Evolutionary conservation across 2,113 vertebrate genomes (phyloP).

Genomic region (Nothobranchius kuhntae): DNA sequence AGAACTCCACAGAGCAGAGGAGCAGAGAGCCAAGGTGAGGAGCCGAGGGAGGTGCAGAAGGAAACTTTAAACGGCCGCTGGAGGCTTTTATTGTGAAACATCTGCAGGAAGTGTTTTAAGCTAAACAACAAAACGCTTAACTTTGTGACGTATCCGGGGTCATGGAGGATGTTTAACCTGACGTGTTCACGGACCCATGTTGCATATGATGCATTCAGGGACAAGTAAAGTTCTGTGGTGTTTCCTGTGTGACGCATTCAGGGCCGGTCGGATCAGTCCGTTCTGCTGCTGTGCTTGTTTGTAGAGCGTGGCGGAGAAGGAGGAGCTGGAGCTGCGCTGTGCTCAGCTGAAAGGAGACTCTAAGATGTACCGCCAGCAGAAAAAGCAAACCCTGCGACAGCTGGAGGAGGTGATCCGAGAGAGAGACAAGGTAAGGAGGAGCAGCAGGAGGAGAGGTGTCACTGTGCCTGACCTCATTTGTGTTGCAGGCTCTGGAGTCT

Average conservation of each 20-base stretch:
- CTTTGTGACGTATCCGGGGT: not conserved
- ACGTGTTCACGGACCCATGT: not conserved
- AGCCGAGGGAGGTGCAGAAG: not conserved
- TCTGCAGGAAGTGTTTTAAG: not conserved
- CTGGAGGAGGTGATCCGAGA: constrained; percentile 89
- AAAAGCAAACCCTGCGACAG: constrained; percentile 85
- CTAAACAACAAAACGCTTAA: too few species aligned
- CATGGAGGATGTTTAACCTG: not conserved
- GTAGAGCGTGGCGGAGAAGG: constrained; percentile 86
- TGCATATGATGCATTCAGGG: not conserved
- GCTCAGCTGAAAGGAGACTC: constrained; percentile 84
- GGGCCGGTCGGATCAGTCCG: not conserved
- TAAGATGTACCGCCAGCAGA: constrained; percentile 87
- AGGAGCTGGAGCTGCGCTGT: constrained; percentile 83
- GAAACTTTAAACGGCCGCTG: not conserved
- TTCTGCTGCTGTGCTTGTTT: constrained; percentile 3
- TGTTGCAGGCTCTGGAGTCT: constrained; percentile 79
- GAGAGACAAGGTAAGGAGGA: constrained; percentile 85
- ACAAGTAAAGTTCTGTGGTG: too few species aligned
- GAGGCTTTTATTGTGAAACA: not conserved
- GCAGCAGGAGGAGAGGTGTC: not conserved
- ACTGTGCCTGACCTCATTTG: not conserved
- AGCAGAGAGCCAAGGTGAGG: constrained; percentile 81
- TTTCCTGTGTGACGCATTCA: not conserved
- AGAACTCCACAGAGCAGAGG: constrained; percentile 79